A percentile compares a stretch with the other conserved stretches of the same genome.
Evolutionary conservation across 2,113 vertebrate species (phyloP).

Genomic region (Lutjanus erythropterus): DNA sequence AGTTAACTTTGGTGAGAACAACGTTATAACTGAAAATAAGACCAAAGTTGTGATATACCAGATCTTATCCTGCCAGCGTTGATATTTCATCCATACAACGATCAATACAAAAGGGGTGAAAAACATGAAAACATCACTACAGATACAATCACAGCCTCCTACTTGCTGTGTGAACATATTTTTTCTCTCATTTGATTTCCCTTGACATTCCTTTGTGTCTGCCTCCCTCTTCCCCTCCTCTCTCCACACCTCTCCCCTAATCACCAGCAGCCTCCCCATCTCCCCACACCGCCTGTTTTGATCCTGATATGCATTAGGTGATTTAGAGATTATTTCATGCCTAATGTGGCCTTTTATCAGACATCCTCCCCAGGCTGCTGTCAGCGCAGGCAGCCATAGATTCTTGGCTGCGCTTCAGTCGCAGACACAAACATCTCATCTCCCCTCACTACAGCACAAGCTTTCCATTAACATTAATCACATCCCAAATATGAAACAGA

Average conservation of each 20-base stretch:
- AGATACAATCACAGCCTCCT: neutral
- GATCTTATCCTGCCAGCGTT: neutral
- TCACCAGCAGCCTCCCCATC: neutral
- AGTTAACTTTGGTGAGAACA: neutral
- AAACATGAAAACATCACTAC: neutral
- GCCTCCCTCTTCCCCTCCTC: neutral
- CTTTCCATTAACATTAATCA: constrained; percentile 42
- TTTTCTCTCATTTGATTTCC: neutral
- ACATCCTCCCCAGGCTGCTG: constrained; percentile 31
- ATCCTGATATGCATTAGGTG: constrained; percentile 29
- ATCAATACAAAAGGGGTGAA: neutral
- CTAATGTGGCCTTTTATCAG: constrained; percentile 59
- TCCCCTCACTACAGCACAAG: constrained; percentile 1
- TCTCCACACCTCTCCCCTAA: neutral
- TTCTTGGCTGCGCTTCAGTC: constrained; percentile 35
- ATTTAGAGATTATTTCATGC: constrained; percentile 54
- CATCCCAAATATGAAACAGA: constrained; percentile 40
- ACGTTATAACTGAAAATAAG: neutral
- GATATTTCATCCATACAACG: neutral
- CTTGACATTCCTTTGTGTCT: constrained; percentile 6
- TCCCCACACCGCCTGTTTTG: neutral
- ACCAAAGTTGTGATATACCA: neutral
- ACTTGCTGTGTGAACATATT: neutral
- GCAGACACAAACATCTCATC: constrained; percentile 42
- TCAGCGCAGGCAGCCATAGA: constrained; percentile 21